Evolutionary conservation across 2,888 invertebrate genomes (phyloP), one percentile per base, ranked within the genome.

Genomic region (Acheta domesticus): DNA sequence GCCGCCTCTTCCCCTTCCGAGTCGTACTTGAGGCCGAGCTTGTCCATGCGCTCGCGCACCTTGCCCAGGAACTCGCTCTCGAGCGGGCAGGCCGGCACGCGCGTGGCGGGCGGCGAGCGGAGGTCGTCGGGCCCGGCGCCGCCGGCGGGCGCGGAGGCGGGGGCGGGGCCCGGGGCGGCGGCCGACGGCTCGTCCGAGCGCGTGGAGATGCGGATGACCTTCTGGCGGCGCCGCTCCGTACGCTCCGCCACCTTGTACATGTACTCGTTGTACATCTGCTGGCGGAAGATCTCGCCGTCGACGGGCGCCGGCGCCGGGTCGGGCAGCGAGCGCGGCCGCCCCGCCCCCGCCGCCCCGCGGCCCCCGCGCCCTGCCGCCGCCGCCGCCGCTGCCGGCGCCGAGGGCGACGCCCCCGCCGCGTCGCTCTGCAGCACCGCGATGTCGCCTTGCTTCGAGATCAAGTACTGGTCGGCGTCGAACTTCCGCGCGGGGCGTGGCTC

Each of bases 201-300:
- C 12, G 78, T 75, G 0, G 93, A 92, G 81, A 95, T 91, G 89
- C 94, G 94, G 20, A 96, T 93, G 36, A 95, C 91, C 87, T 94
- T 94, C 79, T 93, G 92, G 81, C 93, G 91, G 83, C 93, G 93
- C 76, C 96, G 89, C 84, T 95, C 93, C 84, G 93, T 92, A 16
- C 94, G 89, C 85, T 93, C 93, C 11, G 93, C 91, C 84, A 95
- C 92, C 87, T 95, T 93, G 84, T 89, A 89, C 85, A 94, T 90
- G 87, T 95, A 95, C 86, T 95, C 95, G 83, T 93, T 90, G 87
- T 94, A 95, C 95, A 96, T 95, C 86, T 92, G 91, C 83, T 93
- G 92, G 12, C 95, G 91, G 83, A 93, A 91, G 75, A 91, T 88
- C 86, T 95, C 84, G 12, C 83, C 83, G 75, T 79, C 93, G 77